Evolutionary conservation across 2,797 vertebrate genomes (phyloP), one percentile per base, ranked within the genome.

Genomic region (Paedocypris micromegethes): DNA sequence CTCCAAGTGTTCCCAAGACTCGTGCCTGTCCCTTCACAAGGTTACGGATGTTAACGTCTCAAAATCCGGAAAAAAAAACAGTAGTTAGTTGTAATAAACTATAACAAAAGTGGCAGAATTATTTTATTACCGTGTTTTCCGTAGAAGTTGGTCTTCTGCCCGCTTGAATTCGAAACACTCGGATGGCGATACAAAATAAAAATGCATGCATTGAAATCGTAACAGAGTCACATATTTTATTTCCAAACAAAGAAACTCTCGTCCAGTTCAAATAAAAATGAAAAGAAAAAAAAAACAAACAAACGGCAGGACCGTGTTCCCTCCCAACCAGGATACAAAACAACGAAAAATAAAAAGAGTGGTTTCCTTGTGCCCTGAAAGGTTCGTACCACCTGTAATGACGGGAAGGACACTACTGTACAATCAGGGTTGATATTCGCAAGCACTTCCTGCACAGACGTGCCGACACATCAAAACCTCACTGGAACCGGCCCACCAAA

Each of bases 171-270:
- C 7, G 43, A 55, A 57, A 63, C 52, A 62, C 50, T 40, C 43
- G 59, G 45, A 56, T 56, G 57, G 53, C 4, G 37, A 41, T 70
- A 58, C 47, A 58, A 70, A 70, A 66, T 57, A 77, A 87, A 89
- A 77, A 83, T 88, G 74, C 83, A 78, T 77, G 85, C 85, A 78
- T 86, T 78, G 71, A 86, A 83, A 86, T 87, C 75, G 83, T 89
- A 88, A 88, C 87, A 86, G 88, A 90, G 86, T 89, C 89, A 91
- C 88, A 88, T 87, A 87, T 90, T 91, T 91, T 91, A 89, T 88
- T 89, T 88, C 81, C 88, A 90, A 91, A 90, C 87, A 90, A 91
- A 90, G 89, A 88, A 90, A 90, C 85, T 89, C 83, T 90, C 83
- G 83, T 90, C 88, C 90, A 90, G 87, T 89, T 87, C 83, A 85